Conservation (phyloP, 2,888 invertebrate species). For the Calephelis perditalis region DNA sequence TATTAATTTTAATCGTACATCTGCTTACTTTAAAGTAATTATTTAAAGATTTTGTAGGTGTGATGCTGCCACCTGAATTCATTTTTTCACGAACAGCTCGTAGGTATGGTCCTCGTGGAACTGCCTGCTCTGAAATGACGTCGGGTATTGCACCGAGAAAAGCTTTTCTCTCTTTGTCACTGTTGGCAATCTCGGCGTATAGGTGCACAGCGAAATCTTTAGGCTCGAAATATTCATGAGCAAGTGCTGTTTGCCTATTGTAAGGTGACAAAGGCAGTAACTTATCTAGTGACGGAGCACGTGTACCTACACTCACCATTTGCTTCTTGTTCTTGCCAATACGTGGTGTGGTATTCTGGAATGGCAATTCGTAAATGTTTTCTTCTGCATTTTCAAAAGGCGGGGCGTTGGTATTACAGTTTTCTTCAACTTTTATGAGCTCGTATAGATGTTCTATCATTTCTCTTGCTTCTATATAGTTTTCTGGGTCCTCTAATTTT, state of each 20-base stretch:
- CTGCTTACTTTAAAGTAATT: too few species aligned
- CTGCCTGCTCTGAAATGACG: constrained; percentile 55
- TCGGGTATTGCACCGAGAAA: constrained; percentile 62
- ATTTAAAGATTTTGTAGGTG: constrained; percentile 37
- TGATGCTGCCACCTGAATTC: constrained; percentile 39
- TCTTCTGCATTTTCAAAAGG: constrained; percentile 49
- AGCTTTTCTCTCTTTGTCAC: constrained; percentile 51
- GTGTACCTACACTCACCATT: constrained; percentile 77
- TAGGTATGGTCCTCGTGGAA: constrained; percentile 79
- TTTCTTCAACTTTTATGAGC: constrained; percentile 84
- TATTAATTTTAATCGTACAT: too few species aligned
- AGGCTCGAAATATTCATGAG: constrained; percentile 73
- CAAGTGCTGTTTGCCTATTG: constrained; percentile 58
- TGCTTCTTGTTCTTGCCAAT: constrained; percentile 59
- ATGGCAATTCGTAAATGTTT: constrained; percentile 81
- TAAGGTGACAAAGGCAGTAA: constrained; percentile 70
- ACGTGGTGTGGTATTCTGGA: constrained; percentile 60
- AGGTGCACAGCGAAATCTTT: constrained; percentile 76
- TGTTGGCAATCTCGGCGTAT: constrained; percentile 80
- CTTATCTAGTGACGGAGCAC: constrained; percentile 78
- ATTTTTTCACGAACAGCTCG: constrained; percentile 79
- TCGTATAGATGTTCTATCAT: constrained; percentile 88
- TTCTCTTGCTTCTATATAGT: constrained; percentile 85
- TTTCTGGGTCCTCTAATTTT: constrained; percentile 83
- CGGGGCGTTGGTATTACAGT: constrained; percentile 71